phyloP scores from a whole-genome alignment of 2,888 invertebrate genomes.

The Lithophane ornitopus region DNA sequence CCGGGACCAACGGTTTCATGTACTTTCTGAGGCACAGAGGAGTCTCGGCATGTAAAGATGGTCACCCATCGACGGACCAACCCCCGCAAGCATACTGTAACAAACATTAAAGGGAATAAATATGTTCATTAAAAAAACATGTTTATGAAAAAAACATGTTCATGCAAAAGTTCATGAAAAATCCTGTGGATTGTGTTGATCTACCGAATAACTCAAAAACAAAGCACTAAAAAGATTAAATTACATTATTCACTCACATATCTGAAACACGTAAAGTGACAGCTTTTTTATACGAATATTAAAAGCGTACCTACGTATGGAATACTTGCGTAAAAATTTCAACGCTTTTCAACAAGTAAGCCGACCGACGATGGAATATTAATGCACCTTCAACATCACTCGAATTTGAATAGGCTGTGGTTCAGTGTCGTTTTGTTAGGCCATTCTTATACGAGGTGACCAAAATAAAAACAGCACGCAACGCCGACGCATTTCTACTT shows the following conservation, averaged over 20 bases:
- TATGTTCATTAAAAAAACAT: too few relatives aligned
- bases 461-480: background rate
- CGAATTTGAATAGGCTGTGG: slow-evolving; percentile 11
- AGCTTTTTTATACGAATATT: background rate
- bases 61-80: too few relatives aligned
- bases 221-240: background rate
- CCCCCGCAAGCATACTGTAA: too few relatives aligned
- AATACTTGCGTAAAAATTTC: background rate
- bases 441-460: too few relatives aligned
- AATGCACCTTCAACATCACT: slow-evolving; percentile 18
- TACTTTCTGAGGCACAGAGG: too few relatives aligned
- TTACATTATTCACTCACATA: slow-evolving; percentile 12
- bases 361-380: slow-evolving; percentile 28
- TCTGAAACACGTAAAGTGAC: slow-evolving; percentile 14
- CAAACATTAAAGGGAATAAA: too few relatives aligned
- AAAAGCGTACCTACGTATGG: background rate
- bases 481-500: too few relatives aligned
- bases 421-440: background rate
- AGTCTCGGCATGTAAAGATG: too few relatives aligned
- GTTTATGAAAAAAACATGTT: too few relatives aligned
- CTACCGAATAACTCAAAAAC: background rate
- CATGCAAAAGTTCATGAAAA: background rate
- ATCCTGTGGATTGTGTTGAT: background rate
- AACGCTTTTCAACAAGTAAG: slow-evolving; percentile 20
- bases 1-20: too few relatives aligned